Evolutionary conservation across 1,140 invertebrate genomes (phyloP).

Genomic region (Chymomyza costata): DNA sequence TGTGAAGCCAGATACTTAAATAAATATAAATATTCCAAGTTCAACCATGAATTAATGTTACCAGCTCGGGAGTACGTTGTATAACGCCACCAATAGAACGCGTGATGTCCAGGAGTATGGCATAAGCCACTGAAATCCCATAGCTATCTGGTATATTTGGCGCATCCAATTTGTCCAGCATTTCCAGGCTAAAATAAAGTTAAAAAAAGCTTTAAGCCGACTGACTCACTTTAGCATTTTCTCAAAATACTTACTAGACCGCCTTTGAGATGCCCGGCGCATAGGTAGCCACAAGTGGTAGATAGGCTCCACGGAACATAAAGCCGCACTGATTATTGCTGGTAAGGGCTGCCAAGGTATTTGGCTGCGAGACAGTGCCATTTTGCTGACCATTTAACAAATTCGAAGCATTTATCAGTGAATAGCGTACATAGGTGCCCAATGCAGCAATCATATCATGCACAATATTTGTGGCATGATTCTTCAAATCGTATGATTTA

Average conservation of each 20-base stretch:
- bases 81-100: constrained; percentile 80
- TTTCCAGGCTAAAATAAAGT: constrained; percentile 85
- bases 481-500: constrained; percentile 94
- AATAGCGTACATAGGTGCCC: constrained; percentile 95
- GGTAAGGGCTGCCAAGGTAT: constrained; percentile 30
- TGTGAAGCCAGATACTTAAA: constrained; percentile 1
- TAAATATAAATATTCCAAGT: neutral
- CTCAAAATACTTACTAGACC: constrained; percentile 84
- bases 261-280: constrained; percentile 90
- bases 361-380: constrained; percentile 52
- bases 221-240: too few species aligned
- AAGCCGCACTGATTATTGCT: constrained; percentile 90
- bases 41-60: constrained; percentile 3
- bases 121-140: constrained; percentile 95
- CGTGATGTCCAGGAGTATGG: constrained; percentile 92
- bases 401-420: constrained; percentile 79
- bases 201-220: neutral
- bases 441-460: constrained; percentile 97
- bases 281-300: constrained; percentile 90
- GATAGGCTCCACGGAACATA: constrained; percentile 92
- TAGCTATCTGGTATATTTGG: constrained; percentile 95
- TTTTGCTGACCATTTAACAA: constrained; percentile 79
- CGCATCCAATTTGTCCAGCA: constrained; percentile 96
- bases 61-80: constrained; percentile 57
- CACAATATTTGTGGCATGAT: constrained; percentile 94